phyloP scores from a whole-genome alignment of 1,140 invertebrate genomes.

The Cherax destructor region DNA sequence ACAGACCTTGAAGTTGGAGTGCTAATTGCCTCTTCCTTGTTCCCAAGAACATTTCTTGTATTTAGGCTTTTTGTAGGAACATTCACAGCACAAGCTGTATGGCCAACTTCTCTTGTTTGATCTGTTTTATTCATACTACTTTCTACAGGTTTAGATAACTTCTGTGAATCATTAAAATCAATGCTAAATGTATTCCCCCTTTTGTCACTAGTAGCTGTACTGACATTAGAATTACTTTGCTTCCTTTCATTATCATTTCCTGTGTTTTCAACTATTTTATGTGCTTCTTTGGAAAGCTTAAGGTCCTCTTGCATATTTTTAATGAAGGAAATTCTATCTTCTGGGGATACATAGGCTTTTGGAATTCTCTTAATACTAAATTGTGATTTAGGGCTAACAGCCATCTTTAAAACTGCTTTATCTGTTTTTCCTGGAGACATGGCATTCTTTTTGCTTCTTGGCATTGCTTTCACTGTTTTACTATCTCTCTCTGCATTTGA shows the following conservation, averaged over 20 bases:
- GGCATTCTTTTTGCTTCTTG: constrained; percentile 17
- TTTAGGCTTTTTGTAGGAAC: background rate
- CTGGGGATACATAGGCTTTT: background rate
- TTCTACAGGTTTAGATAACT: background rate
- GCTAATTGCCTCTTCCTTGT: background rate
- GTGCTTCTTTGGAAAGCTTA: background rate
- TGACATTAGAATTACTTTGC: background rate
- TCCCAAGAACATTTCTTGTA: background rate
- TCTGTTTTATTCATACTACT: background rate
- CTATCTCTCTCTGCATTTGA: constrained; percentile 32
- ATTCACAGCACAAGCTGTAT: background rate
- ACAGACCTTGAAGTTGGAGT: background rate
- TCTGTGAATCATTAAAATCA: background rate
- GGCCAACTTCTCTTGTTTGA: background rate
- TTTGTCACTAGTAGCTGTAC: background rate
- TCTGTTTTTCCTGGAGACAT: background rate
- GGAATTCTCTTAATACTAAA: background rate
- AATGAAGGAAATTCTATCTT: background rate
- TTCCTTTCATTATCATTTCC: background rate
- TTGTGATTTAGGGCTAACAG: background rate
- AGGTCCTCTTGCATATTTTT: background rate
- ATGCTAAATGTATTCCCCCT: background rate
- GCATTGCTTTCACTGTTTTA: constrained; percentile 7
- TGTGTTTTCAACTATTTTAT: background rate
- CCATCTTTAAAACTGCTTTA: constrained; percentile 25